Base-by-base conservation (phyloP, 2,888 invertebrate species). In the Cataglyphis livida region DNA sequence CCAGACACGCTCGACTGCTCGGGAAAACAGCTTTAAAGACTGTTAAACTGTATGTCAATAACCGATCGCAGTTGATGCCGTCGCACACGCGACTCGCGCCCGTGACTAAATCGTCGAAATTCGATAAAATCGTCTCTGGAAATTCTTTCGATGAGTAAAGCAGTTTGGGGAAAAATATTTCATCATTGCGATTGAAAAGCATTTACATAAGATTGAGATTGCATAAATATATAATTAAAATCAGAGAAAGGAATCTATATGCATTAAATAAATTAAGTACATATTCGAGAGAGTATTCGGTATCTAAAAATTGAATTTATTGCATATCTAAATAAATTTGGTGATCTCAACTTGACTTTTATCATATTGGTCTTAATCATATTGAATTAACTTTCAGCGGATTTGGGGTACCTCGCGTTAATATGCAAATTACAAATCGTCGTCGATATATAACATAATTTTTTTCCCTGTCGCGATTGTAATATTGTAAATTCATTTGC, bases 41-140 rank as follows among this genome's bases (percentile, higher is more conserved):
- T 85, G 88, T 86, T 85, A 89, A 89, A 86, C 86, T 85, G 85
- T 84, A 68, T 84, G 85, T 90, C 89, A 90, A 90, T 90, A 88
- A 84, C 84, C 87, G 83, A 87, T 87, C 84, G 85, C 76, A 83
- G 74, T 61, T 76, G 81, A 48, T n/a, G 21, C 9, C 15, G 51
- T 25, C 82, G 83, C 76, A 88, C 84, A 85, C 87, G 83, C 83
- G 86, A 85, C 81, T 64, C 57, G 59, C 57, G 59, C 12, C 25
- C 25, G 38, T 59, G 78, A 59, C 48, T 18, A 21, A 21, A n/a
- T 21, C 10, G 51, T 38, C 21, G 21, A 66, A 65, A 12, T n/a
- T 66, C 4, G 7, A 25, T 4, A 12, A n/a, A 76, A 32, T 41
- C 18, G 5, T 41, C 41, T 57, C 15, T 76, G 25, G 10, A 25